Base-by-base conservation (phyloP, 1,140 invertebrate species). In the Drosophila carrolli region DNA sequence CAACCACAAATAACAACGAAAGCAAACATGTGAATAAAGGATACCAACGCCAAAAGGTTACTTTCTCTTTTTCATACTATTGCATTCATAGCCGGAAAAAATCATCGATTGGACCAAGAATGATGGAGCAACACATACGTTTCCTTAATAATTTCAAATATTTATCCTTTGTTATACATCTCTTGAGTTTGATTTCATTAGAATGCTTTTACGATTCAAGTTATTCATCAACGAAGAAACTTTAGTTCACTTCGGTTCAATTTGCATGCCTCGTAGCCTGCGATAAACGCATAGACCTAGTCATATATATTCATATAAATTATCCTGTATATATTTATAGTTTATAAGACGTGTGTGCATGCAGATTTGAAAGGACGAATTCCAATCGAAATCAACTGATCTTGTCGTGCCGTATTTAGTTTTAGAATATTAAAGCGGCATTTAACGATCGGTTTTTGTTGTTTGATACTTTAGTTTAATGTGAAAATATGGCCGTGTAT, bases 251-350 rank as follows among this genome's bases (percentile, higher is more conserved):
- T 61, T 59, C 43, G 23, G 32, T 68, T 68, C 35, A 32, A 40
- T 70, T 58, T 72, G 68, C 68, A 72, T 72, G 68, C 37, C 46
- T 57, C 63, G 63, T 70, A 71, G 67, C 27, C 53, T 23, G 67
- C 67, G 48, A 57, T 47, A 40, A 40, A 50, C 37, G 63, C 60
- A 27, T 67, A 63, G 60, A 66, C 32, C 38, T 67, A 68, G 60
- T 44, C 40, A 46, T 40, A 11, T 43, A 43, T 37, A 68, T 68
- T 35, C 60, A 41, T 63, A 56, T 56, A 35, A 11, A 6, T 38
- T 48, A 66, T 53, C 48, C 53, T 62, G 47, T 68, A 63, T 46
- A 66, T 44, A 65, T 44, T 23, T 14, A n/a, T 68, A 68, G 65
- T 44, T 68, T 14, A 4, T 68, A 68, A 68, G 65, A 9, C 13